These are phyloP conservation scores for Cossypha dichroa DNA, from an alignment of 2,797 vertebrate genomes.

Conservation along the genomic window DNA sequence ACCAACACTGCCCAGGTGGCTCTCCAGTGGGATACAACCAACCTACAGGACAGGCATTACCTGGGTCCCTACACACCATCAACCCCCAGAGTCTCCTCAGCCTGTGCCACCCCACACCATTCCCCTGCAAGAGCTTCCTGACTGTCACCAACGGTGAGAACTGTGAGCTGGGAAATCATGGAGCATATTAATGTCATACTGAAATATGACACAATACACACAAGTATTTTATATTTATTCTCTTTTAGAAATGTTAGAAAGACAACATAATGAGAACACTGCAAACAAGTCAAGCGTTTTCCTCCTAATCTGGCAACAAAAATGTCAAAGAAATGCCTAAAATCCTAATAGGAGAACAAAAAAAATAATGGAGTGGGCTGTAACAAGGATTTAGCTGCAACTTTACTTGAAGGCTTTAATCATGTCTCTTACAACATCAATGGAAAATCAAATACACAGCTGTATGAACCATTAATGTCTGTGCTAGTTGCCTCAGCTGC, in stretches of 20 bases:
- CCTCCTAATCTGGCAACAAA: conserved; percentile 78
- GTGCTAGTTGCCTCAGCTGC: background rate
- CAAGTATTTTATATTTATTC: conserved; percentile 76
- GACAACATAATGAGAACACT: conserved; percentile 75
- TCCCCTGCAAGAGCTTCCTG: background rate
- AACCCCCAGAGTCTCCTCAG: background rate
- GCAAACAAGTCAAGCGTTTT: conserved; percentile 76
- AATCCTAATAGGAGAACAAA: conserved; percentile 64
- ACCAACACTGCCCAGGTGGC: rapidly evolving
- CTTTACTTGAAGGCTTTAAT: conserved; percentile 47
- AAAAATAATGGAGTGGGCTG: conserved; percentile 36
- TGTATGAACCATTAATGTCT: background rate
- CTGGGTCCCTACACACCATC: background rate
- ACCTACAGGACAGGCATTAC: background rate
- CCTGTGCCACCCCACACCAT: background rate
- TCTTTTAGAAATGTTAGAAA: conserved; percentile 77
- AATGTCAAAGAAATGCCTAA: conserved; percentile 62
- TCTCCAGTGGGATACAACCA: background rate
- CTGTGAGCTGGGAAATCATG: conserved; percentile 56
- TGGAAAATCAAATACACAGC: conserved; percentile 13
- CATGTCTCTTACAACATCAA: background rate
- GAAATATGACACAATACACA: conserved; percentile 69
- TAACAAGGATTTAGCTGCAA: conserved; percentile 42
- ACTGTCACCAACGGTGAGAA: conserved; percentile 61
- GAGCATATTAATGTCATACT: conserved; percentile 67